These are phyloP conservation scores for Cynopterus brachyotis DNA, from an alignment of 2,113 vertebrate genomes.

Conservation along the genomic window DNA sequence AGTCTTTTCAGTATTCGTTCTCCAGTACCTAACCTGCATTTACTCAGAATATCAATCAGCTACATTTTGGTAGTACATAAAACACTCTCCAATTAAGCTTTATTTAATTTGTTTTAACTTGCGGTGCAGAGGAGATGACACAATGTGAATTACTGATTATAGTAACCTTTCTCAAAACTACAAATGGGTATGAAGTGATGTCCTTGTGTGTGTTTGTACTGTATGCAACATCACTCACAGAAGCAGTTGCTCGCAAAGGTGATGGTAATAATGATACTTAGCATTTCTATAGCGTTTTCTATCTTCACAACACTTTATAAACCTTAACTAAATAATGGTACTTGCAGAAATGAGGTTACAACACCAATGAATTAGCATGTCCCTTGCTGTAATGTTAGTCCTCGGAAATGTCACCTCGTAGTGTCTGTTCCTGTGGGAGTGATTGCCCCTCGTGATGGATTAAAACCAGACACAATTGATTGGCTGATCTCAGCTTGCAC, in stretches of 20 bases:
- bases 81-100: constrained; percentile 84
- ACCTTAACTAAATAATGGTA: constrained; percentile 60
- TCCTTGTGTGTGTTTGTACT: background rate
- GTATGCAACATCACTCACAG: background rate
- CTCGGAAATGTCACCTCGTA: constrained; percentile 46
- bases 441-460: background rate
- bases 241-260: constrained; percentile 46
- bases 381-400: constrained; percentile 9
- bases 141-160: constrained; percentile 75
- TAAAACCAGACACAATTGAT: constrained; percentile 58
- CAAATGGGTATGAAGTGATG: constrained; percentile 19
- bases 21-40: constrained; percentile 77
- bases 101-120: constrained; percentile 84
- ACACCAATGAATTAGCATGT: constrained; percentile 55
- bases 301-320: constrained; percentile 56
- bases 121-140: constrained; percentile 77
- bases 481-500: constrained; percentile 1
- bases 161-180: constrained; percentile 45
- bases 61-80: constrained; percentile 81
- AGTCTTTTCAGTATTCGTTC: constrained; percentile 74
- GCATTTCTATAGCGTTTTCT: constrained; percentile 58
- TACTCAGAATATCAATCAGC: constrained; percentile 82
- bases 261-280: constrained; percentile 44
- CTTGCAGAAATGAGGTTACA: constrained; percentile 59
- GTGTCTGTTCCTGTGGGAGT: constrained; percentile 1